phyloP scores from a whole-genome alignment of 2,888 invertebrate species.

The Leucophora obtusa region DNA sequence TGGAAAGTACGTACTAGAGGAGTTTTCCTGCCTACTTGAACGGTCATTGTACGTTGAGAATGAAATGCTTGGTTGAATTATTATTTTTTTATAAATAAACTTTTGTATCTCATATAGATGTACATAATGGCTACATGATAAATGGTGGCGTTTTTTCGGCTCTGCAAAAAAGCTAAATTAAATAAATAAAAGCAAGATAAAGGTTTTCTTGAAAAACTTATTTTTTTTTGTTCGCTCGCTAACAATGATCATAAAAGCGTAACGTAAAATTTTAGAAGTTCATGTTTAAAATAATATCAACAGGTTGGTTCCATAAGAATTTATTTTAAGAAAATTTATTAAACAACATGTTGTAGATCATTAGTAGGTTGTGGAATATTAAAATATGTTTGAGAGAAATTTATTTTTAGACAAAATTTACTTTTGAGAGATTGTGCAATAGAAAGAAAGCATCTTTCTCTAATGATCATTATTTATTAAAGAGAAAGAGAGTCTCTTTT shows the following conservation, averaged over 20 bases:
- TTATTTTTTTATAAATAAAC: slow-evolving; percentile 14
- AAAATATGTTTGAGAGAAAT: slow-evolving; percentile 49
- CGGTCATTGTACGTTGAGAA: slow-evolving; percentile 73
- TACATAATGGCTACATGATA: slow-evolving; percentile 48
- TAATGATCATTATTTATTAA: slow-evolving; percentile 38
- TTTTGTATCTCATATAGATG: not conserved
- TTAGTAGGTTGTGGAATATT: slow-evolving; percentile 42
- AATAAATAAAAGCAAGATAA: slow-evolving; percentile 31
- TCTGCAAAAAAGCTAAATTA: slow-evolving; percentile 33
- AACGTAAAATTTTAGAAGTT: slow-evolving; percentile 39
- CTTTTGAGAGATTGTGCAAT: not conserved
- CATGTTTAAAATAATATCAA: not conserved
- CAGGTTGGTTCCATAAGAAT: not conserved
- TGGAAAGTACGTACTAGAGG: slow-evolving; percentile 36
- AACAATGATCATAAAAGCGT: slow-evolving; percentile 38
- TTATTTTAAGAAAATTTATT: slow-evolving; percentile 7
- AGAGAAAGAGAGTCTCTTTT: slow-evolving; percentile 3
- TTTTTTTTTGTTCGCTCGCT: slow-evolving; percentile 6
- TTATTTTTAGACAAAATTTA: not conserved
- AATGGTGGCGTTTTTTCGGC: slow-evolving; percentile 47
- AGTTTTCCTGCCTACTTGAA: slow-evolving; percentile 65
- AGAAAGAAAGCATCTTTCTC: slow-evolving; percentile 38
- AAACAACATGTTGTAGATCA: slow-evolving; percentile 39
- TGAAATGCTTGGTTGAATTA: slow-evolving; percentile 60
- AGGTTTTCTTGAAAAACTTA: slow-evolving; percentile 14